Conservation (phyloP, 2,888 invertebrate genomes). For the Meta bourneti region DNA sequence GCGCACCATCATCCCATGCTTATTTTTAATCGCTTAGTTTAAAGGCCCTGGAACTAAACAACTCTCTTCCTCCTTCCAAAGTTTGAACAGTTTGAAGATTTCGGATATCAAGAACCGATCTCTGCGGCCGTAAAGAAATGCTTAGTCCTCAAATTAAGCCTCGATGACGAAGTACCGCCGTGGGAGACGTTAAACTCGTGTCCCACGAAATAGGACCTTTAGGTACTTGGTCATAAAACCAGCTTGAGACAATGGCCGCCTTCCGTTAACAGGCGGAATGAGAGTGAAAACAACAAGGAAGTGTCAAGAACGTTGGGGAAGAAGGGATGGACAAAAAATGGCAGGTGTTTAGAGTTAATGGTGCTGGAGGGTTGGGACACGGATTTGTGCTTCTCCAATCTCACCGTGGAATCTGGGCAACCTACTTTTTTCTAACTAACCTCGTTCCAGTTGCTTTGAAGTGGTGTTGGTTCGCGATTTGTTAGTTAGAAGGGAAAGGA, state of each 20-base stretch:
- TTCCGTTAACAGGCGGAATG: conserved; percentile 23
- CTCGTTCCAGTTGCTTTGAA: background rate
- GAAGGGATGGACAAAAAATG: conserved; percentile 31
- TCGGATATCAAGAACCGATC: conserved; percentile 50
- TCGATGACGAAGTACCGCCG: conserved; percentile 56
- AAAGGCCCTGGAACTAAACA: background rate
- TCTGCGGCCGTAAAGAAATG: conserved; percentile 60
- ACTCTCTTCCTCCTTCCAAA: background rate
- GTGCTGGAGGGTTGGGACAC: conserved; percentile 25
- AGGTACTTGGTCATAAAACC: conserved; percentile 58
- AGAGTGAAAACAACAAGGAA: conserved; percentile 27
- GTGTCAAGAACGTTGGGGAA: background rate
- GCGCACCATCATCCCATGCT: background rate
- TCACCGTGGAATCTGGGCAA: conserved; percentile 12
- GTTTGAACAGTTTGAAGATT: conserved; percentile 31
- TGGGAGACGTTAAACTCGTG: conserved; percentile 50
- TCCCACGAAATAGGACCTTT: conserved; percentile 59
- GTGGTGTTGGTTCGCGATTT: background rate
- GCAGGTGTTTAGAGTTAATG: conserved; percentile 41
- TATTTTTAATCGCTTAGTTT: background rate
- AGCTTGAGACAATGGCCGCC: conserved; percentile 41
- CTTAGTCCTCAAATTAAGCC: conserved; percentile 62
- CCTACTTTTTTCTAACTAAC: background rate
- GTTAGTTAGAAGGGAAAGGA: background rate
- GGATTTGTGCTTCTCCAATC: conserved; percentile 51